Evolutionary conservation across 2,888 invertebrate genomes (phyloP), one percentile per base, ranked within the genome.

Genomic region (Ramazzottius varieornatus): DNA sequence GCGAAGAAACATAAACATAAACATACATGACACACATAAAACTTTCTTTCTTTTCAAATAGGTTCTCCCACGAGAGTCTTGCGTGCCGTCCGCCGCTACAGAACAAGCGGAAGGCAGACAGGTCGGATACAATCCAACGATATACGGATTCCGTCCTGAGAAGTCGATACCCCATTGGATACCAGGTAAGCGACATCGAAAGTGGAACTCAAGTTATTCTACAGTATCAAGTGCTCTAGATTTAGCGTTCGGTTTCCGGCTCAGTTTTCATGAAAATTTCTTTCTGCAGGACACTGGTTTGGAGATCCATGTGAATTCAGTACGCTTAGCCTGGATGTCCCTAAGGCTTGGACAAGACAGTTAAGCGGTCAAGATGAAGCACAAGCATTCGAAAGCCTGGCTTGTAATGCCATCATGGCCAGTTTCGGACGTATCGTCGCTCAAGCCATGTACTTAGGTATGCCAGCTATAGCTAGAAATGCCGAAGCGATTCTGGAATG

Each of bases 251-350:
- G 8, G 8, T 40, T 40, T 40, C 8, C 40, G 8, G 40, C 40
- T n/a, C n/a, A n/a, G n/a, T n/a, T n/a, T n/a, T n/a, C n/a, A n/a
- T n/a, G n/a, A n/a, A n/a, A n/a, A n/a, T n/a, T n/a, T n/a, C n/a
- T 20, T 4, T 54, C 24, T 54, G 8, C 29, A 54, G 54, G 54
- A n/a, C 24, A 16, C 29, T 54, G 54, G 54, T 29, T 29, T 54
- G 54, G 54, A 54, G 54, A 54, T 54, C 54, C 54, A 24, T 54
- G 54, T 29, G 54, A 54, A 29, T 54, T 54, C 29, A 54, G 54
- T 29, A 54, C 54, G 4, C 54, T 54, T 4, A 54, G 54, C 54
- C n/a, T 54, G 54, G 24, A 13, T 4, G 29, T 54, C 13, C 54
- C 54, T 4, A 4, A 24, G 24, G 8, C 13, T 29, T 54, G 13